Evolutionary conservation across 2,888 invertebrate species (phyloP).

Genomic region (Epistrophe eligans): DNA sequence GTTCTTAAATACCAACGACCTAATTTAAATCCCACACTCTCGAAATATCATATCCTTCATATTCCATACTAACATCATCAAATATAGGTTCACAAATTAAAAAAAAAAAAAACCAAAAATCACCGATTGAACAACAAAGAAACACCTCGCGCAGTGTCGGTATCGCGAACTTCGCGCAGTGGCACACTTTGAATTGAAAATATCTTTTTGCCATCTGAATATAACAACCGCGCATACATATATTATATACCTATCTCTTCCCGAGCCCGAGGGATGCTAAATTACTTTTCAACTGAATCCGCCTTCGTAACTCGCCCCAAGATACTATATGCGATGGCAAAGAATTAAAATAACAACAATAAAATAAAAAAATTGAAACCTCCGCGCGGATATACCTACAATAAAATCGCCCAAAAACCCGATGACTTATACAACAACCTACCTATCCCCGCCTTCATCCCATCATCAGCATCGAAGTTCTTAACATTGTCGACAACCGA

Average conservation of each 20-base stretch:
- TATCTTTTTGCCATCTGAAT: constrained; percentile 52
- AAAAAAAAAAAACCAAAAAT: constrained; percentile 9
- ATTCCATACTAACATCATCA: background rate
- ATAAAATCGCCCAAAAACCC: constrained; percentile 56
- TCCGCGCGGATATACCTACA: constrained; percentile 39
- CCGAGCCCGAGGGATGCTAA: constrained; percentile 75
- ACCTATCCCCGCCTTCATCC: constrained; percentile 47
- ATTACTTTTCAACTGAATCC: constrained; percentile 80
- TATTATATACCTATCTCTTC: constrained; percentile 25
- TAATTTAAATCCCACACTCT: constrained; percentile 68
- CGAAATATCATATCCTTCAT: background rate
- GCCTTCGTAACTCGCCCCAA: constrained; percentile 77
- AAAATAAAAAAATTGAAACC: constrained; percentile 43
- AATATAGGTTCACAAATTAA: background rate
- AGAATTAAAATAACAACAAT: background rate
- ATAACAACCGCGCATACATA: constrained; percentile 17
- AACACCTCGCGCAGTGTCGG: constrained; percentile 64
- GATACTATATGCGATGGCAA: constrained; percentile 5
- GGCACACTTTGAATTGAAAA: constrained; percentile 71
- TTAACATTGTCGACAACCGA: constrained; percentile 73
- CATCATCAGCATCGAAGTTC: constrained; percentile 43
- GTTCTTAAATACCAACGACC: constrained; percentile 70
- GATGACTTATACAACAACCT: constrained; percentile 70
- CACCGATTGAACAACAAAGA: constrained; percentile 57
- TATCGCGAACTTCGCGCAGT: constrained; percentile 46